Evolutionary conservation across 2,113 vertebrate genomes (phyloP), one percentile per base, ranked within the genome.

Genomic region (Ageneiosus marmoratus): DNA sequence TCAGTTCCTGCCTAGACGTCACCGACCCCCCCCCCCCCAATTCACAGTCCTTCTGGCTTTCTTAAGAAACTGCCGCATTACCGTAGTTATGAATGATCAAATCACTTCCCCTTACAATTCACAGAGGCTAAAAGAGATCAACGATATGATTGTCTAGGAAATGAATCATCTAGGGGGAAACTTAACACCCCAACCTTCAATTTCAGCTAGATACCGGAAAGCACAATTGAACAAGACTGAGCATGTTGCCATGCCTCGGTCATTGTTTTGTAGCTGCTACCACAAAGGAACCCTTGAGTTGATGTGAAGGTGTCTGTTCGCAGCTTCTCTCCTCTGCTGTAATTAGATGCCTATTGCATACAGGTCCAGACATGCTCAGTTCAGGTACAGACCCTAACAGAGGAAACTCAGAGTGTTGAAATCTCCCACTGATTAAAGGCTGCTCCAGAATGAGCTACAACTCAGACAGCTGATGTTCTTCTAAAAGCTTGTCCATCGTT

Each of bases 81-180:
- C 48, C 55, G 56, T 65, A 29, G 50, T 83, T 82, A 82, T 75
- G 83, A 86, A 81, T 79, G 80, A 86, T 88, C 65, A 78, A 84
- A 87, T 78, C 80, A 83, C 44, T 50, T n/a, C 18, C 27, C 44
- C 3, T 51, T 72, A 27, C 70, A 44, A 27, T 62, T 84, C 79
- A 53, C 65, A 58, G 37, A 72, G 85, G 84, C 73, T 85, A 82
- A 58, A 69, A 74, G 65, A 80, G 77, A 88, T 84, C 76, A 88
- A 77, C 65, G 41, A 74, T 84, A 79, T 65, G 55, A 73, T 62
- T 82, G 65, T 41, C 77, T 78, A 51, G 82, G 62, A 76, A 84
- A 77, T 69, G 51, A 70, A 51, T 73, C 74, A 22, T 32, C 44
- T 50, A 50, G 27, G 70, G 50, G 70, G 62, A 51, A 80, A 87